A percentile compares a stretch with the other conserved stretches of the same genome.
phyloP scores from a whole-genome alignment of 2,888 invertebrate species.

The Cheilosia impressa region DNA sequence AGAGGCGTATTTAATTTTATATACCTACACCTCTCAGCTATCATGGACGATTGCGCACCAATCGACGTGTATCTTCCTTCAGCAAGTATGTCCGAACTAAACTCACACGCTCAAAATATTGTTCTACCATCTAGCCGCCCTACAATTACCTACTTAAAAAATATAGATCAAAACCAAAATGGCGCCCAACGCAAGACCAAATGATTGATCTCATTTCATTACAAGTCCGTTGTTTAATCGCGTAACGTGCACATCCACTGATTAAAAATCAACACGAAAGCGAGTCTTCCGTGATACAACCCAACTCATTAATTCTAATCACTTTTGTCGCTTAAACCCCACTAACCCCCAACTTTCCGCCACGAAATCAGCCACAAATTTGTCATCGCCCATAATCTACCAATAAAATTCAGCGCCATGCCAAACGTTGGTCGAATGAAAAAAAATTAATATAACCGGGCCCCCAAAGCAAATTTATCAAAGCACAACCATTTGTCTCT shows the following conservation, averaged over 20 bases:
- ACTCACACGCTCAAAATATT: no score
- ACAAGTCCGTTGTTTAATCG: not conserved
- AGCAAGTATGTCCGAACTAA: no score
- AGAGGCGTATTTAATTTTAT: no score
- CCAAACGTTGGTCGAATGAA: conserved; percentile 3
- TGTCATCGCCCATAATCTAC: conserved; percentile 43
- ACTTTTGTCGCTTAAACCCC: not conserved
- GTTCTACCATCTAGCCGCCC: no score
- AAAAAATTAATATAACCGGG: not conserved
- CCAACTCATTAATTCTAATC: no score
- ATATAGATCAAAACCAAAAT: no score
- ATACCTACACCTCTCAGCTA: no score
- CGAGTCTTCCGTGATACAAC: not conserved
- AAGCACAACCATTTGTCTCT: conserved; percentile 40
- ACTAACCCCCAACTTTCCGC: not conserved
- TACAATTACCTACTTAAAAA: no score
- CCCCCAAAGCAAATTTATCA: conserved; percentile 5
- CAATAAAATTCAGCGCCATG: conserved; percentile 43
- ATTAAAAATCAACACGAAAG: not conserved
- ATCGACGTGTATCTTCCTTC: no score
- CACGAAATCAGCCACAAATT: conserved; percentile 22
- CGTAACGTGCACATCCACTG: not conserved
- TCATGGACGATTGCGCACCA: no score
- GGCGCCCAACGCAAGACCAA: no score
- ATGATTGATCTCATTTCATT: no score